These are phyloP conservation scores for Noctua pronuba DNA, from an alignment of 2,888 invertebrate genomes.

Conservation along the genomic window DNA sequence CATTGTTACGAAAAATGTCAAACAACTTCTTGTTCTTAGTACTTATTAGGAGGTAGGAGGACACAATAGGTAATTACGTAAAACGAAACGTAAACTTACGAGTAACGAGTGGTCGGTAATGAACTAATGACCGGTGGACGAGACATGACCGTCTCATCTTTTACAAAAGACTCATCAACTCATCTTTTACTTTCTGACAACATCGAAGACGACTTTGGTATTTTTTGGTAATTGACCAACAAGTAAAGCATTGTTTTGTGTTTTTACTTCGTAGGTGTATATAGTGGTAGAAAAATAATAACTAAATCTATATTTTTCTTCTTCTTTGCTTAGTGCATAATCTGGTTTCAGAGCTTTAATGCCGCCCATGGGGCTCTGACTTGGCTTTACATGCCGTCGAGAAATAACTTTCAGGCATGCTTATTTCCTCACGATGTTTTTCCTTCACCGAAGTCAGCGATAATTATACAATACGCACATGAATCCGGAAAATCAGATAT, in stretches of 20 bases:
- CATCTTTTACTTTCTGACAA: background rate
- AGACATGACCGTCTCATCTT: background rate
- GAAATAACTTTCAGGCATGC: no score
- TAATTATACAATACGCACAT: no score
- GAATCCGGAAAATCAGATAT: no score
- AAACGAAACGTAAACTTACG: background rate
- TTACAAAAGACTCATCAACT: background rate
- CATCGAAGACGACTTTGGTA: background rate
- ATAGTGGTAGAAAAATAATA: background rate
- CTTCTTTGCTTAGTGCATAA: no score
- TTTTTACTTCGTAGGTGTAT: background rate
- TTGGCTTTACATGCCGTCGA: no score
- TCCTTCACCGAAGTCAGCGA: no score
- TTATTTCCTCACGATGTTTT: no score
- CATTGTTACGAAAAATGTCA: conserved; percentile 25
- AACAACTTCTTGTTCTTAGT: background rate
- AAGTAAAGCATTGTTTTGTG: background rate
- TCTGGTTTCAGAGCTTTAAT: no score
- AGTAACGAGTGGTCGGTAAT: background rate
- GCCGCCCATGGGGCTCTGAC: no score
- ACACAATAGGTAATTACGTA: conserved; percentile 37
- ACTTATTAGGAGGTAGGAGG: background rate
- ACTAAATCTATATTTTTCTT: background rate
- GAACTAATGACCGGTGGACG: conserved; percentile 1
- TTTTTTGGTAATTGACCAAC: background rate